Conservation (phyloP, 1,140 invertebrate species). For the Eriocheir sinensis region DNA sequence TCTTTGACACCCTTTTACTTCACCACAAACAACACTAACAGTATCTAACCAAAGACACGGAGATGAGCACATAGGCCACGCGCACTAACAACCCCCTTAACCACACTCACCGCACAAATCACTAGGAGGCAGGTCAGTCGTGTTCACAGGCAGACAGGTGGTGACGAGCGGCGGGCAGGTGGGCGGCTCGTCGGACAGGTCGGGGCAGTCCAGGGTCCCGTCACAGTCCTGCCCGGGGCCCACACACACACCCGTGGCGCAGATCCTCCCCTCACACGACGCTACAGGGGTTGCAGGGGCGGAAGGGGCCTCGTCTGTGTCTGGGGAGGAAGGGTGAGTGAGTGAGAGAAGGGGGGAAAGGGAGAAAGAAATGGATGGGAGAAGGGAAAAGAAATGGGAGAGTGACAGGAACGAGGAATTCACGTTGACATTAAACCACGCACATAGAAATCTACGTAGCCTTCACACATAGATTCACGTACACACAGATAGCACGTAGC, state of each 20-base stretch:
- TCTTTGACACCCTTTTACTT: too few species aligned
- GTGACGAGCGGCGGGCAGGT: neutral
- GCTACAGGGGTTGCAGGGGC: neutral
- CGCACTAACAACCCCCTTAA: too few species aligned
- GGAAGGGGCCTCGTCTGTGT: neutral
- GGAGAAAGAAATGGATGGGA: neutral
- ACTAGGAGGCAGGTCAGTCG: neutral
- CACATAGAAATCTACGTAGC: too few species aligned
- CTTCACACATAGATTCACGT: too few species aligned
- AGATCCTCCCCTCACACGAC: neutral
- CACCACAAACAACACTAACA: too few species aligned
- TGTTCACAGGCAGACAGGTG: neutral
- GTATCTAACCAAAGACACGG: too few species aligned
- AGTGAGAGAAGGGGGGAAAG: neutral
- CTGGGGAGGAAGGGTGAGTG: neutral
- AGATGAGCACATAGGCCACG: too few species aligned
- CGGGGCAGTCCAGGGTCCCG: neutral
- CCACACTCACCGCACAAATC: neutral
- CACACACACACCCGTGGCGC: constrained; percentile 45
- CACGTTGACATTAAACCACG: too few species aligned
- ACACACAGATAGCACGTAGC: too few species aligned
- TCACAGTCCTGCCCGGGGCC: neutral
- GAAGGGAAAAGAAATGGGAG: neutral
- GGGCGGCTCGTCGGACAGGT: neutral
- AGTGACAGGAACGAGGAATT: too few species aligned